Conservation (phyloP, 1,140 invertebrate species). For the Meloidogyne chitwoodi region DNA sequence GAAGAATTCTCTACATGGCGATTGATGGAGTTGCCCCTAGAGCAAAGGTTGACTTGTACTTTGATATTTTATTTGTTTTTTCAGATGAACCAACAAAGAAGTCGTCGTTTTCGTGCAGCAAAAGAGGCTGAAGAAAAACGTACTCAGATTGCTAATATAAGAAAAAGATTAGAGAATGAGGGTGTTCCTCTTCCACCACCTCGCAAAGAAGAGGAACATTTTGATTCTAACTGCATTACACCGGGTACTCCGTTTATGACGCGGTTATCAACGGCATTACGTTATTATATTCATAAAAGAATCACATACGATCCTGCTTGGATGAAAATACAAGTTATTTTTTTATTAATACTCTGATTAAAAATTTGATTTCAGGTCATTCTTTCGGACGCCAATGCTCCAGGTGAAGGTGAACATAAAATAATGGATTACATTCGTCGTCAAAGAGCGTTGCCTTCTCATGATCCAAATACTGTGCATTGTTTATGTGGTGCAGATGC, state of each 20-base stretch:
- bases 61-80: not conserved
- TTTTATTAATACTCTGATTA: not conserved
- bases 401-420: constrained; percentile 97
- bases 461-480: constrained; percentile 95
- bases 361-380: constrained; percentile 67
- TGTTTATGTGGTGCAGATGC: constrained; percentile 94
- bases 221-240: constrained; percentile 98
- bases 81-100: constrained; percentile 98
- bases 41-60: constrained; percentile 40
- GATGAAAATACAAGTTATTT: constrained; percentile 77
- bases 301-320: constrained; percentile 92
- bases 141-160: constrained; percentile 69
- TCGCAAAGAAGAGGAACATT: constrained; percentile 84
- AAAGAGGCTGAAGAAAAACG: constrained; percentile 89
- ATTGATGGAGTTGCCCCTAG: constrained; percentile 89
- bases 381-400: constrained; percentile 94
- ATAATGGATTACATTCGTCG: constrained; percentile 98
- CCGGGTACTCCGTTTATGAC: constrained; percentile 98
- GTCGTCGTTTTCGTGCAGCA: constrained; percentile 87
- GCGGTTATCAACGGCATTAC: constrained; percentile 81
- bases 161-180: constrained; percentile 68
- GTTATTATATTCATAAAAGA: constrained; percentile 91
- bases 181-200: constrained; percentile 79
- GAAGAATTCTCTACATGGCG: constrained; percentile 95
- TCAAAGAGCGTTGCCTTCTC: constrained; percentile 80